phyloP scores from a whole-genome alignment of 2,797 vertebrate genomes.

The Bradypus variegatus region DNA sequence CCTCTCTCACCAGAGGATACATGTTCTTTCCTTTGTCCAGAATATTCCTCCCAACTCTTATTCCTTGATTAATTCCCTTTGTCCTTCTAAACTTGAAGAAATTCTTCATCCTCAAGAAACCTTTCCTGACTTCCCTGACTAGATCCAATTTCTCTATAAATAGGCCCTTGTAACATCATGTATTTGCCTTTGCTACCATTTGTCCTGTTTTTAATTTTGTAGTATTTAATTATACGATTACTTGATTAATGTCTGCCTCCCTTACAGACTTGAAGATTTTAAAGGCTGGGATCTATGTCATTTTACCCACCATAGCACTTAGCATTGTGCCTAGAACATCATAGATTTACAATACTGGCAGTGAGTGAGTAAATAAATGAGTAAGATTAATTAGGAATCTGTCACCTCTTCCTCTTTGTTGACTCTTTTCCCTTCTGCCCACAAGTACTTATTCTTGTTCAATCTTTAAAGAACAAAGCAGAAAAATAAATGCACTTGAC shows the following conservation, averaged over 20 bases:
- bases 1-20: neutral
- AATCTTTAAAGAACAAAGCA: constrained; percentile 2
- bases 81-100: constrained; percentile 20
- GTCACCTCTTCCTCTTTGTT: neutral
- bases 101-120: constrained; percentile 1
- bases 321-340: neutral
- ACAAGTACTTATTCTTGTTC: constrained; percentile 13
- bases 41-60: neutral
- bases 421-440: neutral
- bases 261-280: neutral
- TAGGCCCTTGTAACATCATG: neutral
- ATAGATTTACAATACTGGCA: neutral
- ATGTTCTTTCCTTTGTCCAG: neutral
- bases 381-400: neutral
- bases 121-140: neutral
- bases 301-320: constrained; percentile 8
- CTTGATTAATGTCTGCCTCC: constrained; percentile 8
- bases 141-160: neutral
- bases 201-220: constrained; percentile 28
- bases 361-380: neutral
- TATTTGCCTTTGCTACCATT: neutral
- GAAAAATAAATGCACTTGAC: neutral
- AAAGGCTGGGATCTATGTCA: neutral
- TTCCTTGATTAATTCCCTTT: constrained; percentile 13
- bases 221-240: neutral